Evolutionary conservation across 2,888 invertebrate species (phyloP), one percentile per base, ranked within the genome.

Genomic region (Diabrotica balteata): DNA sequence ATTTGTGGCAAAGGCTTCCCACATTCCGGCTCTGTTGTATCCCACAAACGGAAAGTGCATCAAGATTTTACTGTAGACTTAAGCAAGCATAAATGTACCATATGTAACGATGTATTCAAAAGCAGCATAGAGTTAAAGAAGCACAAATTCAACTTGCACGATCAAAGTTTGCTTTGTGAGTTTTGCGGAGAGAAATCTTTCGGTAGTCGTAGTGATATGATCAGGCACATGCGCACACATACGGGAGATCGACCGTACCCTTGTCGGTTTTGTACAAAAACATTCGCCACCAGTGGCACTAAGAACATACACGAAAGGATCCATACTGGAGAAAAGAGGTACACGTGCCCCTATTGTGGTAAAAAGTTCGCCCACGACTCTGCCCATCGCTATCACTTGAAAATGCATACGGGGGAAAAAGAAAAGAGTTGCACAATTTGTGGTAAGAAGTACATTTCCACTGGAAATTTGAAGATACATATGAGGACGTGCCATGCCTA

Each of bases 351-450:
- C 42, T 78, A 76, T 58, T 82, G 81, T 64, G 80, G 80, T 5
- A 80, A 79, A 68, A 76, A 74, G 43, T 75, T 79, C 63, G 87
- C 87, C 46, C 88, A 88, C 80, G 86, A 88, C 73, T 87, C 87
- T 77, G 87, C 88, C 77, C 82, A 88, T 73, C 87, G 86, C 50
- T 83, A 88, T 61, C 89, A 89, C 82, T 87, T 87, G 81, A 85
- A 88, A 59, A 87, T 87, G 59, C 89, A 89, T 81, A 87, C 87
- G 0, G 88, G 88, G 0, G 88, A 88, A 83, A 86, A 87, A 79
- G 88, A 89, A 55, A 87, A 89, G 82, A 84, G 86, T 59, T 83
- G 83, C 62, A 76, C 76, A 17, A 72, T 81, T 8, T 83, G 83
- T 66, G 70, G 63, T 11, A 88, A 88, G 77, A 88, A 87, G 32